A percentile compares a stretch with the other conserved stretches of the same genome.
phyloP scores from a whole-genome alignment of 2,797 vertebrate genomes.

The Sylvilagus floridanus region DNA sequence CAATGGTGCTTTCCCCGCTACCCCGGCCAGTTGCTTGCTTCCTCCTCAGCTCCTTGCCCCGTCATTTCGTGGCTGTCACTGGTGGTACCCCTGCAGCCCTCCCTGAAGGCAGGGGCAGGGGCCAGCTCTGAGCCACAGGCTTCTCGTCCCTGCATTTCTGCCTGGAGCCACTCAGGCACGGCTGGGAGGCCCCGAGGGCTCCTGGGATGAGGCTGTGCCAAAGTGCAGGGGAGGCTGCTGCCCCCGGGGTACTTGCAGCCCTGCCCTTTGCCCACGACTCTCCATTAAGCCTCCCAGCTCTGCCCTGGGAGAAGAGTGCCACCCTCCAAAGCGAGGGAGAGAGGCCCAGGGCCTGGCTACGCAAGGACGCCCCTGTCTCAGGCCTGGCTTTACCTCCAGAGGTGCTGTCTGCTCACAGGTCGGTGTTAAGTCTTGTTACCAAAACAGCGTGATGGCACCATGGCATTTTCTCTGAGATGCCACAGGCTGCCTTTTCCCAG shows the following conservation, averaged over 20 bases:
- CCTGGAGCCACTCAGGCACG: accelerated
- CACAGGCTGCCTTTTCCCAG: slow-evolving; percentile 65
- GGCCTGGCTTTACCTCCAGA: background rate
- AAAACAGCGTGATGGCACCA: background rate
- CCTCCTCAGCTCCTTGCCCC: background rate
- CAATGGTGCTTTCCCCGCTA: background rate
- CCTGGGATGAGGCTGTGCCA: accelerated
- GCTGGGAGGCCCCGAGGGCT: background rate
- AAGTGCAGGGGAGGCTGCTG: too few species aligned
- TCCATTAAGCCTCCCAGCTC: background rate
- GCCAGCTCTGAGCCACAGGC: background rate
- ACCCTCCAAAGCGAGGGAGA: background rate
- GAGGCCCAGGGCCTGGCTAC: accelerated
- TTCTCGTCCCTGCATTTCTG: background rate
- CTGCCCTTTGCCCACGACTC: background rate
- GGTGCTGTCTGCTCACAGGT: background rate
- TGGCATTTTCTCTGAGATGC: slow-evolving; percentile 21
- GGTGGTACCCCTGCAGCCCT: background rate
- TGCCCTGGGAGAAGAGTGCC: background rate
- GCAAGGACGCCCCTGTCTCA: accelerated
- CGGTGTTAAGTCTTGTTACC: slow-evolving; percentile 28
- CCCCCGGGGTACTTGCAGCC: too few species aligned
- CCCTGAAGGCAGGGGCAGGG: background rate
- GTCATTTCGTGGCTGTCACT: background rate
- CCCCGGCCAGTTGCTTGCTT: background rate